These are phyloP conservation scores for Lasioglossum morio DNA, from an alignment of 2,888 invertebrate genomes.

Conservation along the genomic window DNA sequence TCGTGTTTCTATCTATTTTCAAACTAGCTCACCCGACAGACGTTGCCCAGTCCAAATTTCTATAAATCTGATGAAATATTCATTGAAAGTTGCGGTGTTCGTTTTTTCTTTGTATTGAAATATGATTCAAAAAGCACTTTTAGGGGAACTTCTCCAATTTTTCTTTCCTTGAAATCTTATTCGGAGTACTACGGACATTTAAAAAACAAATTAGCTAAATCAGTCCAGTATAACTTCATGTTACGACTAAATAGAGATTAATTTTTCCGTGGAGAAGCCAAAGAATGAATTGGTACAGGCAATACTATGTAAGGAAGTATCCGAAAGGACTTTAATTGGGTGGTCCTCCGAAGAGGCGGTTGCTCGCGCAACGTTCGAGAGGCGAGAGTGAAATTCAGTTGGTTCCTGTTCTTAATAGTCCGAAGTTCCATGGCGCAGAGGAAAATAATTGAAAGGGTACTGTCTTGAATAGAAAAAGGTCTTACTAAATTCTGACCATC, in stretches of 20 bases:
- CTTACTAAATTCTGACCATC: background rate
- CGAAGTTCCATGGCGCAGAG: background rate
- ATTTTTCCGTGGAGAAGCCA: background rate
- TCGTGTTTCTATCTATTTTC: too few species aligned
- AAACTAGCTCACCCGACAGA: too few species aligned
- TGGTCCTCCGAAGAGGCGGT: conserved; percentile 1
- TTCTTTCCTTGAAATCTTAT: too few species aligned
- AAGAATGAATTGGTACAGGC: background rate
- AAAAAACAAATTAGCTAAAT: too few species aligned
- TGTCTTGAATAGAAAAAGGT: conserved; percentile 2
- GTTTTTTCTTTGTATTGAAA: too few species aligned
- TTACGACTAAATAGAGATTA: background rate
- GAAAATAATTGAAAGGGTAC: conserved; percentile 5
- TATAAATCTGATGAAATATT: too few species aligned
- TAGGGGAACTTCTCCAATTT: too few species aligned
- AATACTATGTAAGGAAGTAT: background rate
- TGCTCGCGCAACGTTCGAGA: background rate
- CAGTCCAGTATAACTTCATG: too few species aligned
- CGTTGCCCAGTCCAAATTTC: too few species aligned
- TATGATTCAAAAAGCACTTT: too few species aligned
- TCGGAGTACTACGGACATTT: too few species aligned
- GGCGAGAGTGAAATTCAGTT: background rate
- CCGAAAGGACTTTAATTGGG: background rate
- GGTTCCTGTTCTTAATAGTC: background rate
- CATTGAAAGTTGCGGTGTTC: too few species aligned